Evolutionary conservation across 2,113 vertebrate species (phyloP).

Genomic region (Prinia subflava): DNA sequence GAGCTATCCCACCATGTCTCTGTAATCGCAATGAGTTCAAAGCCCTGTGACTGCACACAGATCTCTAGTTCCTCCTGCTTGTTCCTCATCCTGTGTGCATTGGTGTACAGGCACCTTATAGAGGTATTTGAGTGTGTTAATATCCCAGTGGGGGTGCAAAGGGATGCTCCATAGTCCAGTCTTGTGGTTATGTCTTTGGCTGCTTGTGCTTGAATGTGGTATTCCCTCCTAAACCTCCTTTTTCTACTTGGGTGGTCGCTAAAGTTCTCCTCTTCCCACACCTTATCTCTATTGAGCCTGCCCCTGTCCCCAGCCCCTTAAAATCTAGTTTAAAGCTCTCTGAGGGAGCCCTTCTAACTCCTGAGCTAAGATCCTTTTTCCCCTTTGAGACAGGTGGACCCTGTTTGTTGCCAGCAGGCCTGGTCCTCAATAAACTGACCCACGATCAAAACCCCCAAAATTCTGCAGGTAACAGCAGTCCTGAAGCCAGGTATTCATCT

Average conservation of each 20-base stretch:
- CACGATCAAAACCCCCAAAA: neutral
- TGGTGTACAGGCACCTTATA: neutral
- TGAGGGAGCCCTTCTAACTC: neutral
- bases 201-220: neutral
- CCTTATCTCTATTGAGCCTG: neutral
- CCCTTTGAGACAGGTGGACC: neutral
- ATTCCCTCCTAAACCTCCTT: neutral
- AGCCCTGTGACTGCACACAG: neutral
- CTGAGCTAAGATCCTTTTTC: neutral
- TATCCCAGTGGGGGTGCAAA: neutral
- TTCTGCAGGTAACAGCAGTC: neutral
- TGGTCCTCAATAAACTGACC: neutral
- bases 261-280: neutral
- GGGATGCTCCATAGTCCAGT: neutral
- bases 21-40: neutral
- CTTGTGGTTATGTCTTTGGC: neutral
- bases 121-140: neutral
- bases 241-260: neutral
- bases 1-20: neutral
- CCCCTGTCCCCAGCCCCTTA: neutral
- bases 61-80: neutral
- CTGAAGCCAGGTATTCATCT: neutral
- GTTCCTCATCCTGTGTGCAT: neutral
- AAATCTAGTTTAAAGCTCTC: neutral
- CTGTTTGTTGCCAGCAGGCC: neutral